Evolutionary conservation across 92 coral and sea anemone genomes (phyloP).

Genomic region (Nematostella vectensis): DNA sequence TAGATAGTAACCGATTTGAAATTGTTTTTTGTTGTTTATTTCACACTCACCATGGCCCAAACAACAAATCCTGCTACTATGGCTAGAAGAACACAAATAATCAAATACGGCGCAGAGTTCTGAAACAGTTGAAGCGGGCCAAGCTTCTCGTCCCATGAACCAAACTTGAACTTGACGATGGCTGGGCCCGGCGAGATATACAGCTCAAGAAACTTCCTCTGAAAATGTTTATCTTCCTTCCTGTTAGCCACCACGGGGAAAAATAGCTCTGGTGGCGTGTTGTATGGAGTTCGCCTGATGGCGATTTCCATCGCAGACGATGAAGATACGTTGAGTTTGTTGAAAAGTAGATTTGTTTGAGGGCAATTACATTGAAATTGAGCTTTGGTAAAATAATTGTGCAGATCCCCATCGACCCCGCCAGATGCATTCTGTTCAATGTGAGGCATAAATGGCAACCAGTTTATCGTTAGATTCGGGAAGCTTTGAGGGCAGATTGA

Average conservation of each 20-base stretch:
- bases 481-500: no score
- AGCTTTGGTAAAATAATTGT: no score
- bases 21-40: no score
- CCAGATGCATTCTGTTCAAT: no score
- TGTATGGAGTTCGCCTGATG: not conserved
- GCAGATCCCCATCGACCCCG: no score
- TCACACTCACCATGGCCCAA: conserved; percentile 10
- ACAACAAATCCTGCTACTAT: not conserved
- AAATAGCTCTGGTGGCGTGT: conserved; percentile 1
- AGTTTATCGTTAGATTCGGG: no score
- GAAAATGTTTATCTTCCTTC: conserved; percentile 2
- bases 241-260: conserved; percentile 3
- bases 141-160: not conserved
- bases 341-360: no score
- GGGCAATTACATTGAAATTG: no score
- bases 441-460: no score
- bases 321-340: conserved; percentile 4
- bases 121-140: not conserved
- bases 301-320: conserved; percentile 4
- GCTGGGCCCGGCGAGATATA: conserved; percentile 6
- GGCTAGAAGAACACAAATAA: conserved; percentile 1
- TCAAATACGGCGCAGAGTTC: conserved; percentile 2
- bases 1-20: no score
- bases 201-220: conserved; percentile 4
- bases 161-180: not conserved